A percentile compares a stretch with the other conserved stretches of the same genome.
Conservation (phyloP, 2,113 vertebrate genomes). For the Tenebrosternarchus preto region DNA sequence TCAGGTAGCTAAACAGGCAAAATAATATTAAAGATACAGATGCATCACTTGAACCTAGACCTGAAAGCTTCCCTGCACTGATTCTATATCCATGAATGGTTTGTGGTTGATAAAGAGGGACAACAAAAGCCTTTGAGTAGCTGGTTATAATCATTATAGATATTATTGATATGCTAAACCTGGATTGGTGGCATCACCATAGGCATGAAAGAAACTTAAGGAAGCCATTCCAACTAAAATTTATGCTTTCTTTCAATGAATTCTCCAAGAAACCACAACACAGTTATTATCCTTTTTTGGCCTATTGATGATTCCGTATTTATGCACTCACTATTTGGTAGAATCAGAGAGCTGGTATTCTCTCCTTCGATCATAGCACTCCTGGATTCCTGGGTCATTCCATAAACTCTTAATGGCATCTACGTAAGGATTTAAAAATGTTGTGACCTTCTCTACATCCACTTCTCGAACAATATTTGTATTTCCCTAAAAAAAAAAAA, state of each 20-base stretch:
- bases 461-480: constrained; percentile 72
- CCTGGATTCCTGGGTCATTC: constrained; percentile 82
- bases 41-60: constrained; percentile 1
- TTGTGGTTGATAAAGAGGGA: background rate
- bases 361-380: constrained; percentile 79
- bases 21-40: background rate
- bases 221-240: background rate
- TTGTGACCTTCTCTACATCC: constrained; percentile 75
- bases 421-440: constrained; percentile 67
- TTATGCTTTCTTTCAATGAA: background rate
- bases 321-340: constrained; percentile 82
- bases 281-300: background rate
- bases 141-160: background rate
- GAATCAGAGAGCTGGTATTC: constrained; percentile 87
- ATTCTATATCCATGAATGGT: background rate
- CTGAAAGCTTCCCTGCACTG: background rate
- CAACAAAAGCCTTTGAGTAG: background rate
- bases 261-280: background rate
- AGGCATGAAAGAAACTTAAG: constrained; percentile 33
- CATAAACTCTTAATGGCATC: constrained; percentile 85
- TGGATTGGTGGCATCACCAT: background rate
- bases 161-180: background rate
- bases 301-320: background rate
- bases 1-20: constrained; percentile 76
- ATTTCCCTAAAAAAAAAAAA: constrained; percentile 68